Evolutionary conservation across 1,140 invertebrate species (phyloP).

Genomic region (Frieseomelitta varia): DNA sequence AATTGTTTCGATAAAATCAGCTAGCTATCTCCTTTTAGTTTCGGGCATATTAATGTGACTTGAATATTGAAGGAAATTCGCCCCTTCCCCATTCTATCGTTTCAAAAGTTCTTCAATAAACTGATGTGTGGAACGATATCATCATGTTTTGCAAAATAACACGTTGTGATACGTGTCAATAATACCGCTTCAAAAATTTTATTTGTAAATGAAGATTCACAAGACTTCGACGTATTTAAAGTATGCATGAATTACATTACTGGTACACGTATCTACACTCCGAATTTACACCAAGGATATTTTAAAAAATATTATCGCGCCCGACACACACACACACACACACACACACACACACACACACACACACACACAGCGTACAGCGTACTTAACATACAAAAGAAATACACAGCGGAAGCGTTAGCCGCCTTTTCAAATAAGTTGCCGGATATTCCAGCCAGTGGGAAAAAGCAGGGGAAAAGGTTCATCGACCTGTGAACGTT

Average conservation of each 20-base stretch:
- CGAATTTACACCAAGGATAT: not conserved
- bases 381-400: not conserved
- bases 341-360: not conserved
- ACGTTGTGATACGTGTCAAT: no score
- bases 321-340: not conserved
- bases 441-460: not conserved
- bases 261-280: not conserved
- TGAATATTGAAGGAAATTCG: no score
- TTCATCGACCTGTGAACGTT: constrained; percentile 22
- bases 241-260: not conserved
- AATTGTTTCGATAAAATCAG: no score
- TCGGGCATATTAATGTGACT: no score
- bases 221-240: not conserved
- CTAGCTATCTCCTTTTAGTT: no score
- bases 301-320: not conserved
- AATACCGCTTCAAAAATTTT: no score
- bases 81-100: no score
- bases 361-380: not conserved
- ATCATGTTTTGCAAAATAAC: no score
- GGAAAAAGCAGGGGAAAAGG: not conserved
- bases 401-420: not conserved
- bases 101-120: no score
- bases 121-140: no score
- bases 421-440: not conserved
- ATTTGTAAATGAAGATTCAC: no score